phyloP scores from a whole-genome alignment of 2,888 invertebrate species.

The Nebria salina region DNA sequence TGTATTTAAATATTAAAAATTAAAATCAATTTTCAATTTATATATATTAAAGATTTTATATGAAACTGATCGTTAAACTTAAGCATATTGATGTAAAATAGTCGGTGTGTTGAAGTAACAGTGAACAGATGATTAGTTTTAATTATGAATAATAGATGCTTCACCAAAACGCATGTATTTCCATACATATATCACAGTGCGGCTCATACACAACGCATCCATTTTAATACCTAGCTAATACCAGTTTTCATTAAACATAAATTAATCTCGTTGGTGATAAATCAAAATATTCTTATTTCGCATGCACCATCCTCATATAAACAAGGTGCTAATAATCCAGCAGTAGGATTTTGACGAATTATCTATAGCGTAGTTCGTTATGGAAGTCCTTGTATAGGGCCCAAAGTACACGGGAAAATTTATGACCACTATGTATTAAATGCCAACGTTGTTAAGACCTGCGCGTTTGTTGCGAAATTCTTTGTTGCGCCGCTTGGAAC shows the following conservation, averaged over 20 bases:
- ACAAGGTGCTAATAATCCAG: neutral
- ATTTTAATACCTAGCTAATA: conserved; percentile 1
- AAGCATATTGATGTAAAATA: neutral
- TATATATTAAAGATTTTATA: neutral
- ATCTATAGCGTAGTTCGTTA: neutral
- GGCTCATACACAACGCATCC: neutral
- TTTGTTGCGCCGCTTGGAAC: neutral
- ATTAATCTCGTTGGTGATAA: conserved; percentile 1
- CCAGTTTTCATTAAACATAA: neutral
- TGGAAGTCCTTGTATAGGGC: neutral
- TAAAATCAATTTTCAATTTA: neutral
- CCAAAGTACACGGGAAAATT: neutral
- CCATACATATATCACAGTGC: neutral
- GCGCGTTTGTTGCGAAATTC: neutral
- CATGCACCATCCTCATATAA: neutral
- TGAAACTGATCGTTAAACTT: neutral
- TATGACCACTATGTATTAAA: neutral
- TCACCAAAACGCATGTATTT: neutral
- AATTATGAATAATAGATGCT: neutral
- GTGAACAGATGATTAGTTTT: neutral
- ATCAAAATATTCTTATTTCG: neutral
- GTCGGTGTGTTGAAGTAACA: neutral
- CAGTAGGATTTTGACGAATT: neutral
- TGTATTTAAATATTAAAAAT: too few relatives aligned
- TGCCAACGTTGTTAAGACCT: neutral